Conservation (phyloP, 1,140 invertebrate genomes). For the Alviniconcha marisindica region DNA sequence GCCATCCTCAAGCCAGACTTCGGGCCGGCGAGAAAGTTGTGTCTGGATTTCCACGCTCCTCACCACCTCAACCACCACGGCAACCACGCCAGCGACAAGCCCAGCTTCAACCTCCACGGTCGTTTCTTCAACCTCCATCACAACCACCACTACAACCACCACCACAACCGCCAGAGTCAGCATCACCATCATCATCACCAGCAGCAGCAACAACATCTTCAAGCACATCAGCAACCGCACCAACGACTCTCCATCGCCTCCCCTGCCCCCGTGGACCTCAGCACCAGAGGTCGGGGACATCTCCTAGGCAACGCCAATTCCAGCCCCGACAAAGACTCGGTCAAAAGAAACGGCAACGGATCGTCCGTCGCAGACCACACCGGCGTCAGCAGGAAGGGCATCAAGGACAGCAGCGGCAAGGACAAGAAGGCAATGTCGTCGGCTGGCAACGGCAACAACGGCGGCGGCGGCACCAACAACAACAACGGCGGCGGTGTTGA, state of each 20-base stretch:
- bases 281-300: neutral
- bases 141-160: neutral
- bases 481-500: neutral
- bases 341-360: too few species aligned
- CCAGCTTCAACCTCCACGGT: neutral
- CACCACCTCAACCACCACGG: neutral
- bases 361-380: neutral
- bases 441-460: constrained; percentile 14
- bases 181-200: constrained; percentile 12
- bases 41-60: neutral
- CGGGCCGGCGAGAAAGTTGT: constrained; percentile 39
- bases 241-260: neutral
- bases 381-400: neutral
- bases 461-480: too few species aligned
- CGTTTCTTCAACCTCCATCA: neutral
- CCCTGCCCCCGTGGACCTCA: constrained; percentile 26
- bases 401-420: neutral
- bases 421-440: neutral
- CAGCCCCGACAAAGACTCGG: too few species aligned
- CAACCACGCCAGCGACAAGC: neutral
- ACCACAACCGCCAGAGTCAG: neutral
- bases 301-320: too few species aligned
- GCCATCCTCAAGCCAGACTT: constrained; percentile 65
- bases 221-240: neutral
- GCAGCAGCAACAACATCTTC: neutral